Conservation (phyloP, 2,113 vertebrate genomes). For the Callionymus lyra region DNA sequence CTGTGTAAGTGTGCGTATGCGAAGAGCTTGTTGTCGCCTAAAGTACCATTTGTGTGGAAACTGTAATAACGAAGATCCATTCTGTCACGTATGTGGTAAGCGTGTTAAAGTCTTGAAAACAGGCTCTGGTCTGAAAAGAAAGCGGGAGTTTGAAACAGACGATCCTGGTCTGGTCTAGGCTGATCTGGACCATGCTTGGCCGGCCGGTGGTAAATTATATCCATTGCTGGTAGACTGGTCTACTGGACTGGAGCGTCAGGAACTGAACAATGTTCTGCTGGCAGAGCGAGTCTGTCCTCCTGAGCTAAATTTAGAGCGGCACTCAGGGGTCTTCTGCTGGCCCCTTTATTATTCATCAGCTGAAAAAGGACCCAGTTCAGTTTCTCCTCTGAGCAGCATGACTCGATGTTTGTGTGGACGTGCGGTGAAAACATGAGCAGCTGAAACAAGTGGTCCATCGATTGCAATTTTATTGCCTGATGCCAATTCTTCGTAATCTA, state of each 20-base stretch:
- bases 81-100: not conserved
- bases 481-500: no score
- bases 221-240: no score
- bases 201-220: no score
- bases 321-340: constrained; percentile 41
- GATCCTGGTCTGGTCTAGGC: no score
- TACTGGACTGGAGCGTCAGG: constrained; percentile 15
- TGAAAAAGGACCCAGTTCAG: constrained; percentile 59
- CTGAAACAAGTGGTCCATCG: not conserved
- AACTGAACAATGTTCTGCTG: constrained; percentile 26
- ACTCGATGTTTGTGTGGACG: constrained; percentile 5
- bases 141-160: no score
- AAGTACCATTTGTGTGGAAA: no score
- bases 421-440: constrained; percentile 6
- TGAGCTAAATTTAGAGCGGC: constrained; percentile 54
- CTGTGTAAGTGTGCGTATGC: no score
- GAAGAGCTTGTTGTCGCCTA: not conserved
- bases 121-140: no score
- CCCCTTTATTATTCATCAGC: constrained; percentile 58
- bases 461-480: no score
- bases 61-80: no score
- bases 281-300: constrained; percentile 23
- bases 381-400: constrained; percentile 31
- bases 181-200: no score
- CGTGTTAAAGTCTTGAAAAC: not conserved